Conservation (phyloP, 1,140 invertebrate genomes). For the Tribolium castaneum region DNA sequence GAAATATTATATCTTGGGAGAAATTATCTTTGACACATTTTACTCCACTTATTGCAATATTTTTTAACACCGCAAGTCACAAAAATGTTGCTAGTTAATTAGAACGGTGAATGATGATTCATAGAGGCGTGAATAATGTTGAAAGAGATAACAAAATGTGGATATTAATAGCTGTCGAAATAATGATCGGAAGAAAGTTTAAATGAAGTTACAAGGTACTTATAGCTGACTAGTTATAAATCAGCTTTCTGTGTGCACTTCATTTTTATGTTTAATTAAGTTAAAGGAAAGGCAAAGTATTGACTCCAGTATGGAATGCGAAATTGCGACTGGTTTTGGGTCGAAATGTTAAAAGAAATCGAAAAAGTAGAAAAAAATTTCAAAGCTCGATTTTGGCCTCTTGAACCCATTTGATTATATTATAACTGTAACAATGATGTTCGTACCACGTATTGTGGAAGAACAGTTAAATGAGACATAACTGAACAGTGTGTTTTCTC, state of each 20-base stretch:
- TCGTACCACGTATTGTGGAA: no score
- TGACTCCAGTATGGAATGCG: not conserved
- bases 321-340: no score
- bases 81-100: not conserved
- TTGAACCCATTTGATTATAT: no score
- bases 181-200: not conserved
- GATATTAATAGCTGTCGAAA: not conserved
- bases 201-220: not conserved
- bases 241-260: not conserved
- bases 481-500: no score
- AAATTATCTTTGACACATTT: slow-evolving; percentile 30
- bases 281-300: not conserved
- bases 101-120: not conserved
- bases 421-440: no score
- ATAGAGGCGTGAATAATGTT: not conserved
- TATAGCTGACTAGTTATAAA: not conserved
- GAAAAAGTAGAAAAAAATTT: no score
- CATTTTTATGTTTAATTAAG: not conserved
- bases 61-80: not conserved
- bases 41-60: not conserved
- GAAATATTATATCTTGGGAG: slow-evolving; percentile 37
- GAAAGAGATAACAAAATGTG: not conserved
- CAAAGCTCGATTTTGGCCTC: no score
- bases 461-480: no score
- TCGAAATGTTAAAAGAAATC: no score